Evolutionary conservation across 37 sponge, comb jelly and placozoan genomes (phyloP), one percentile per base, ranked within the genome.

Genomic region (Axinella damicornis): DNA sequence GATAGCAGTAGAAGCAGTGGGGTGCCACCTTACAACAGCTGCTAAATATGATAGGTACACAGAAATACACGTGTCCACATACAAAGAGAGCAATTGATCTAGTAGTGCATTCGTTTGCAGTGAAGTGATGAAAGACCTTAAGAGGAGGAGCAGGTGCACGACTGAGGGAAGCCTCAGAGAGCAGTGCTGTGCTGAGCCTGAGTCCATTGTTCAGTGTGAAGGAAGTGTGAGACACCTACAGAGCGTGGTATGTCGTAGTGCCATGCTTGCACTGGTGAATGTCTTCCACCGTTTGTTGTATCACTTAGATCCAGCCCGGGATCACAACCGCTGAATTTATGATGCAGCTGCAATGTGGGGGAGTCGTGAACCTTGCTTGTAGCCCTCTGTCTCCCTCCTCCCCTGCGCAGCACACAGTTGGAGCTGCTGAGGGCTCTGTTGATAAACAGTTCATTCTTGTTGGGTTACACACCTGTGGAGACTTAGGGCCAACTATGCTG

Each of bases 381-480:
- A 4, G 4, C 9, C 46, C 46, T 46, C 46, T 9, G 4, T 4
- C 39, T 85, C 32, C 58, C 69, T 20, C 28, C 31, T 61, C 62
- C 5, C 12, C 62, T 61, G n/a, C n/a, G n/a, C n/a, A n/a, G n/a
- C n/a, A n/a, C n/a, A 61, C 25, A 2, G 62, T 14, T 61, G 46
- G 9, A 46, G 46, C 46, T 46, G 46, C 6, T 12, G 46, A 9
- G 46, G 46, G 9, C 9, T 9, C 46, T 12, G 46, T 9, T 46
- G 9, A 46, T 46, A 9, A 46, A 4, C 4, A 46, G 46, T 73
- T 68, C 54, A 66, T 94, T 28, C 53, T 94, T 4, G 82, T 80
- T 24, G 95, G 95, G 15, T 64, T 94, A 16, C 95, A 94, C 71
- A 91, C 95, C 5, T 94, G 95, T 73, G 95, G 95, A 6, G 90